phyloP scores from a whole-genome alignment of 92 coral and sea anemone genomes.

The Metridium senile region DNA sequence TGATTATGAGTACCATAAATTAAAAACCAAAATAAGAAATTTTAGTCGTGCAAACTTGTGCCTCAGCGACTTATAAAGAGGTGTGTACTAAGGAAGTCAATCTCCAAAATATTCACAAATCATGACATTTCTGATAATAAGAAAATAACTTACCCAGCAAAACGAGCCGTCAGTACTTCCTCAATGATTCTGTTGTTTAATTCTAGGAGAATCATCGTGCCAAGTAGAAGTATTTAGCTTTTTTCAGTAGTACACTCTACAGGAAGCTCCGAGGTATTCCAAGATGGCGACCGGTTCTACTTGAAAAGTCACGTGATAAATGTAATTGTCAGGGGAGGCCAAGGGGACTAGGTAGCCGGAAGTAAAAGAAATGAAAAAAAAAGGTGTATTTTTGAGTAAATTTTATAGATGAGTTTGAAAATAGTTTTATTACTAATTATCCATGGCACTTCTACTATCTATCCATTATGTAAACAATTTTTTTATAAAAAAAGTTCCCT shows the following conservation, averaged over 20 bases:
- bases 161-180: slow-evolving; percentile 76
- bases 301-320: slow-evolving; percentile 70
- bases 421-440: too few species aligned
- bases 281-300: slow-evolving; percentile 80
- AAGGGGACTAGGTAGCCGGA: not conserved
- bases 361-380: too few species aligned
- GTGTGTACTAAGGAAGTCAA: slow-evolving; percentile 41
- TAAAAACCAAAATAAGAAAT: too few species aligned
- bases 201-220: slow-evolving; percentile 92
- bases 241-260: slow-evolving; percentile 18
- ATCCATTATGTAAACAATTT: too few species aligned
- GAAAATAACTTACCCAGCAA: slow-evolving; percentile 71
- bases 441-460: too few species aligned
- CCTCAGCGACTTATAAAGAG: slow-evolving; percentile 32
- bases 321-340: not conserved
- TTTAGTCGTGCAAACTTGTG: too few species aligned
- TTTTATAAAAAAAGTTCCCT: too few species aligned
- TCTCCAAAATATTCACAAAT: not conserved
- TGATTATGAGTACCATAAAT: not conserved
- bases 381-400: too few species aligned
- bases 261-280: slow-evolving; percentile 40
- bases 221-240: slow-evolving; percentile 16
- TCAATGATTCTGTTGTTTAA: slow-evolving; percentile 87
- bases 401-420: too few species aligned
- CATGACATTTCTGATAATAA: not conserved